A percentile compares a stretch with the other conserved stretches of the same genome.
Evolutionary conservation across 2,888 invertebrate species (phyloP).

Genomic region (Asteroscopus sphinx): DNA sequence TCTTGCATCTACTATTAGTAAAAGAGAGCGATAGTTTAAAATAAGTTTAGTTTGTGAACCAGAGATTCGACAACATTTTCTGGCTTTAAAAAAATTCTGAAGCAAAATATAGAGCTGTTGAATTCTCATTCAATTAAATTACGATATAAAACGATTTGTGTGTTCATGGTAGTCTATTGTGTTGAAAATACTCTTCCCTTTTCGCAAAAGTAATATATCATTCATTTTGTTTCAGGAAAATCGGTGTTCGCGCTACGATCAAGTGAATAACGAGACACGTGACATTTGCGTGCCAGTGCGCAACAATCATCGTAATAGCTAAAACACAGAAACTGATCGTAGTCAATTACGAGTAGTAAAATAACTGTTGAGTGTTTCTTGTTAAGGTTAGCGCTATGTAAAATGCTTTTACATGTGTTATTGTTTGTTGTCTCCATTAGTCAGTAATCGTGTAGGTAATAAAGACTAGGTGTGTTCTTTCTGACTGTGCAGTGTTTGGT

Average conservation of each 20-base stretch:
- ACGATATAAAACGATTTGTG: slow-evolving; percentile 1
- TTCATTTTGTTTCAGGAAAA: slow-evolving; percentile 68
- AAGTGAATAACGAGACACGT: slow-evolving; percentile 63
- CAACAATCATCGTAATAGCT: slow-evolving; percentile 61
- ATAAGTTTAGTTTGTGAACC: too few relatives aligned
- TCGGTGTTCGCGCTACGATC: slow-evolving; percentile 50
- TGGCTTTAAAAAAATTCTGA: too few relatives aligned
- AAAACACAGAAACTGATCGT: slow-evolving; percentile 63
- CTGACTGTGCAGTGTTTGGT: slow-evolving; percentile 54
- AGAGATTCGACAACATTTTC: too few relatives aligned
- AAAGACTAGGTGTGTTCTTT: slow-evolving; percentile 46
- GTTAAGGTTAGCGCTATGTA: slow-evolving; percentile 41
- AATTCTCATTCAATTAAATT: background rate
- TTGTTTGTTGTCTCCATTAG: slow-evolving; percentile 44
- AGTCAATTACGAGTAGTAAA: slow-evolving; percentile 65
- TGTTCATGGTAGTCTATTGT: background rate
- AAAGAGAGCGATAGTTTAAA: too few relatives aligned
- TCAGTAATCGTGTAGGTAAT: slow-evolving; percentile 41
- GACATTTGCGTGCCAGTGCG: slow-evolving; percentile 76
- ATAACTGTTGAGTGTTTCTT: slow-evolving; percentile 51
- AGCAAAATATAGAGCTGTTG: slow-evolving; percentile 5
- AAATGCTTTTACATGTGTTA: slow-evolving; percentile 51
- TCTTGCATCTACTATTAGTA: too few relatives aligned
- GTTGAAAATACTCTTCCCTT: slow-evolving; percentile 3
- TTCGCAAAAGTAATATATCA: slow-evolving; percentile 42